phyloP scores from a whole-genome alignment of 1,140 invertebrate species.

The Euschistus heros region DNA sequence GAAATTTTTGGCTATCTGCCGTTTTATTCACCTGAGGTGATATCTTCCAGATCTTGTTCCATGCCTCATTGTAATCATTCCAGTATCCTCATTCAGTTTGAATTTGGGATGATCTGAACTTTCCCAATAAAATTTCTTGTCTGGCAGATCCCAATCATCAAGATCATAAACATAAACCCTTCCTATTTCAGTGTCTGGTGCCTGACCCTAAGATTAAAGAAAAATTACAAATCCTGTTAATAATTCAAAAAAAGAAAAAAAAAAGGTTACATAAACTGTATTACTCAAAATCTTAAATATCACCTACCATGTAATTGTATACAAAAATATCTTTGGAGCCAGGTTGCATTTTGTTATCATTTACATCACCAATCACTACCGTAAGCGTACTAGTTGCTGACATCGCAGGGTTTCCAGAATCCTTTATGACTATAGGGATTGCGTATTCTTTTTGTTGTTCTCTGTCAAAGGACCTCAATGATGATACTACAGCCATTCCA shows the following conservation, averaged over 20 bases:
- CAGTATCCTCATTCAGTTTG: constrained; percentile 78
- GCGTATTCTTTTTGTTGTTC: constrained; percentile 92
- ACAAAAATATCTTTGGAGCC: constrained; percentile 94
- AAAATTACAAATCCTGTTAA: not conserved
- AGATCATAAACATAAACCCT: constrained; percentile 91
- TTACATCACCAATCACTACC: constrained; percentile 90
- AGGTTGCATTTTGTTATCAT: constrained; percentile 95
- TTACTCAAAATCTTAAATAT: not conserved
- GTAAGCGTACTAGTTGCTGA: constrained; percentile 89
- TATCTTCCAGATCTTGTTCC: constrained; percentile 78
- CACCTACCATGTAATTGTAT: constrained; percentile 75
- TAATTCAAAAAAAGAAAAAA: not conserved
- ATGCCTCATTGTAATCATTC: constrained; percentile 90
- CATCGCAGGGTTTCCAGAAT: constrained; percentile 78
- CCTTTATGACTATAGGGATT: constrained; percentile 88
- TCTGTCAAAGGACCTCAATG: constrained; percentile 81
- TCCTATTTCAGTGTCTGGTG: constrained; percentile 86
- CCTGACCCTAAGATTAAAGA: constrained; percentile 56
- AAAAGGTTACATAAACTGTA: constrained; percentile 1
- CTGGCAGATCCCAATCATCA: constrained; percentile 94
- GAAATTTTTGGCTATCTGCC: too few species aligned
- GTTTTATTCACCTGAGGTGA: constrained; percentile 44
- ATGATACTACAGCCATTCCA: constrained; percentile 88
- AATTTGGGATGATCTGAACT: constrained; percentile 70
- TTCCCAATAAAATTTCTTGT: constrained; percentile 95